Evolutionary conservation across 2,113 vertebrate genomes (phyloP), one percentile per base, ranked within the genome.

Genomic region (Nothoprocta pentlandii): DNA sequence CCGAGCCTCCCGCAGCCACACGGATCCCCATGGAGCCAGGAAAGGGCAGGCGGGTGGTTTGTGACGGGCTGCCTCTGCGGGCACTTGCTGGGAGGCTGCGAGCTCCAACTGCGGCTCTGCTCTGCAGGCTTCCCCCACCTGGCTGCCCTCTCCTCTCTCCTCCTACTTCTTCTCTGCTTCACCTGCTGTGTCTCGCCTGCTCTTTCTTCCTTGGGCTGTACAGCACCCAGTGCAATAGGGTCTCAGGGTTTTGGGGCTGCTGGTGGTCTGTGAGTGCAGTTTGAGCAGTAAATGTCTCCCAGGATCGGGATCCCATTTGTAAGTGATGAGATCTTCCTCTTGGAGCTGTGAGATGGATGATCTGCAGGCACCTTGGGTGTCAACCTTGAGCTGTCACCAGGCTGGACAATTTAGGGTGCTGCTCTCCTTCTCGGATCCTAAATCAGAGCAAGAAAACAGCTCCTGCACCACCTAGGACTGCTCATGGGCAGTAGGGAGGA

Each of bases 141-240:
- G 34, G 34, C 34, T 34, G 34, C 34, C 34, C 34, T 34, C 34
- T 34, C 34, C 34, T 34, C 34, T 34, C 34, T 34, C 34, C 34
- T 34, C 34, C 34, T 34, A 34, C 34, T 34, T 34, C 34, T 34
- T 34, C 34, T 34, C 34, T 34, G 34, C 34, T 34, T 34, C 34
- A 34, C 34, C 34, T 34, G 34, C 34, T 34, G 34, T 34, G 34
- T 34, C 34, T 34, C 34, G 34, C 34, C 34, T 34, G 34, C 34
- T 34, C 34, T 34, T 34, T 34, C 34, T 34, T 34, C 34, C 34
- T 34, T 34, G 34, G 34, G 34, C 34, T 22, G 34, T 39, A 19
- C 2, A 39, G 56, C 34, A 39, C 14, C 12, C 1, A 0, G 10
- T 23, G n/a, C 53, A 71, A 22, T 5, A 56, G 9, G 15, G 8